Evolutionary conservation across 1,140 invertebrate species (phyloP).

Genomic region (Drosophila erecta): DNA sequence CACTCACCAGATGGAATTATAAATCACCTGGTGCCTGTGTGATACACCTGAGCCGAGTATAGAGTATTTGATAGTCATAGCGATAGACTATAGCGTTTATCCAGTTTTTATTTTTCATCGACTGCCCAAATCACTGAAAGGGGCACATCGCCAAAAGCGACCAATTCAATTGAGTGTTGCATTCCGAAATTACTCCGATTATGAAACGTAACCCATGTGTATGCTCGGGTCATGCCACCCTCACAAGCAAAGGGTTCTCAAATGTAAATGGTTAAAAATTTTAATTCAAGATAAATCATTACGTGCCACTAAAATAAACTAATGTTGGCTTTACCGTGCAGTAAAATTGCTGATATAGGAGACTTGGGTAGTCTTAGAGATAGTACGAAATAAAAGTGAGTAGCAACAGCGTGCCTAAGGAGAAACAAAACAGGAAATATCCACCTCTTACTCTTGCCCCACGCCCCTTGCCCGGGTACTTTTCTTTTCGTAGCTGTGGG

Average conservation of each 20-base stretch:
- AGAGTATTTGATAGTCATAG: slow-evolving; percentile 31
- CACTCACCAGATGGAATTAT: slow-evolving; percentile 37
- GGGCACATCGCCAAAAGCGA: not conserved
- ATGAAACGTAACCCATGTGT: slow-evolving; percentile 26
- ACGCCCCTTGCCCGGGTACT: slow-evolving; percentile 23
- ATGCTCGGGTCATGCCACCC: not conserved
- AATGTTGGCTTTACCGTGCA: slow-evolving; percentile 30
- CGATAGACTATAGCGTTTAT: too few relatives aligned
- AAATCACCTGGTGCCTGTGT: slow-evolving; percentile 36
- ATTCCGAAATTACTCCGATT: slow-evolving; percentile 32
- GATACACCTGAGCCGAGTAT: not conserved
- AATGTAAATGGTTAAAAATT: not conserved
- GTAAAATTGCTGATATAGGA: slow-evolving; percentile 26
- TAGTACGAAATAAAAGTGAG: slow-evolving; percentile 31
- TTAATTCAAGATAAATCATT: slow-evolving; percentile 1
- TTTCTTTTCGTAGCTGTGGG: slow-evolving; percentile 33
- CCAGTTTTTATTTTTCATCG: too few relatives aligned
- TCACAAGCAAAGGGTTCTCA: not conserved
- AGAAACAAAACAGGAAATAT: slow-evolving; percentile 56
- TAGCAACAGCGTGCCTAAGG: slow-evolving; percentile 15
- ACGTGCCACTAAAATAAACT: slow-evolving; percentile 7
- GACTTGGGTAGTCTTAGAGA: slow-evolving; percentile 14
- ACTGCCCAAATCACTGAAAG: too few relatives aligned
- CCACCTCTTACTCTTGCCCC: slow-evolving; percentile 34
- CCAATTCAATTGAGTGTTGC: slow-evolving; percentile 30